These are phyloP conservation scores for Ariopsis seemanni DNA, from an alignment of 2,113 vertebrate genomes.

Conservation along the genomic window DNA sequence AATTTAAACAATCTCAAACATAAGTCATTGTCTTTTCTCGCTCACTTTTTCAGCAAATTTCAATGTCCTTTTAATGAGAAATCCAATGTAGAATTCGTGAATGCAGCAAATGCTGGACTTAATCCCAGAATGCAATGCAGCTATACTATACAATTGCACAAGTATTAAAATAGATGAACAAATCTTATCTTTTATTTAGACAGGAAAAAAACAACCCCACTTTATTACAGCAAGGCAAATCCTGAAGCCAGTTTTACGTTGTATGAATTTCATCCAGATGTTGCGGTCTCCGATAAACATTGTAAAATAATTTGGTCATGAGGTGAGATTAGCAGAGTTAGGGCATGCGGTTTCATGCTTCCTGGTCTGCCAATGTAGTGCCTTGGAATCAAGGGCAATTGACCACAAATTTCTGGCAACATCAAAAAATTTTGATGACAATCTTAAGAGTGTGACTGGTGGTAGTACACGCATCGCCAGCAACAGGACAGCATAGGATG, in stretches of 20 bases:
- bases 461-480: no score
- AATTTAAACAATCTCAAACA: neutral
- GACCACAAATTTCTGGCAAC: no score
- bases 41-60: neutral
- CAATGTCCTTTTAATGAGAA: neutral
- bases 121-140: neutral
- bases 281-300: no score
- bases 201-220: neutral
- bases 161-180: neutral
- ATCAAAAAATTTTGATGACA: no score
- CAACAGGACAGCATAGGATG: no score
- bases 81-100: neutral
- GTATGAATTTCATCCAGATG: no score
- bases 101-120: neutral
- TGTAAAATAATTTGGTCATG: no score
- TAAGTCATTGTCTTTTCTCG: neutral
- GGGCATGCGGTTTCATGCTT: no score
- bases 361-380: no score
- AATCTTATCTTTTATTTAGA: neutral
- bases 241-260: neutral
- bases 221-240: neutral
- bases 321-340: no score
- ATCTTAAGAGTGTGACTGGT: no score
- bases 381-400: no score
- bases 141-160: neutral